Percentiles rank a stretch among this genome's conserved stretches.
Conservation (phyloP, 2,888 invertebrate species). For the Crematogaster levior region DNA sequence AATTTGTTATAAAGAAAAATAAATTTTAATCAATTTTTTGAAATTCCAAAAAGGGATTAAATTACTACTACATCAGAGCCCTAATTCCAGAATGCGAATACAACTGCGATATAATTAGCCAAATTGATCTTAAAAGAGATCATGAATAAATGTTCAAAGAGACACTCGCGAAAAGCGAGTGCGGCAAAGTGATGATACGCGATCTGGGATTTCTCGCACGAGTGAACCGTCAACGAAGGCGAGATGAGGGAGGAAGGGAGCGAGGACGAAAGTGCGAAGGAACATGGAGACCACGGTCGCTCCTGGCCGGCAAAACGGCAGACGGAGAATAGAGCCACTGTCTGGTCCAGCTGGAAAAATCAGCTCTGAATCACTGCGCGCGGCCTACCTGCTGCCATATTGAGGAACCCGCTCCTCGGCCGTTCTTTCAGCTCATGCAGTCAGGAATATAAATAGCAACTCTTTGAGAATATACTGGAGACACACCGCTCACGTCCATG, state of each 20-base stretch:
- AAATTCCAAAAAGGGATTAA: not conserved
- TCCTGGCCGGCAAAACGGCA: slow-evolving; percentile 60
- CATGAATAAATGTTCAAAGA: not conserved
- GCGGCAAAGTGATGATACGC: slow-evolving; percentile 75
- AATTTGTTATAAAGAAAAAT: not conserved
- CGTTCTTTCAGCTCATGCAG: slow-evolving; percentile 74
- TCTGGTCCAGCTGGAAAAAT: slow-evolving; percentile 80
- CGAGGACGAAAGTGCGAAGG: slow-evolving; percentile 49
- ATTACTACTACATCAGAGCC: not conserved
- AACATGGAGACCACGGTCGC: slow-evolving; percentile 41
- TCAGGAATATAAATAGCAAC: slow-evolving; percentile 81
- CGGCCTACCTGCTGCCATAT: slow-evolving; percentile 84
- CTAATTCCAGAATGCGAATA: not conserved
- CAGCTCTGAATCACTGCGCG: slow-evolving; percentile 81
- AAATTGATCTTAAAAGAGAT: not conserved
- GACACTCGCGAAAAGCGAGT: slow-evolving; percentile 69
- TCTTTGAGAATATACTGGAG: slow-evolving; percentile 73
- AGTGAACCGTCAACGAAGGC: slow-evolving; percentile 55
- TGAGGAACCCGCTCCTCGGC: slow-evolving; percentile 81
- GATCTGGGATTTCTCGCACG: slow-evolving; percentile 72
- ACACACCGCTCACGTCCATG: slow-evolving; percentile 67
- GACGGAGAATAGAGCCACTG: slow-evolving; percentile 74
- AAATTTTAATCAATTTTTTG: not conserved
- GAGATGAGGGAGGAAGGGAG: slow-evolving; percentile 49
- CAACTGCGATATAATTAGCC: not conserved